Percentiles rank a stretch among this genome's conserved stretches.
Evolutionary conservation across 2,113 vertebrate species (phyloP).

Genomic region (Python bivittatus): DNA sequence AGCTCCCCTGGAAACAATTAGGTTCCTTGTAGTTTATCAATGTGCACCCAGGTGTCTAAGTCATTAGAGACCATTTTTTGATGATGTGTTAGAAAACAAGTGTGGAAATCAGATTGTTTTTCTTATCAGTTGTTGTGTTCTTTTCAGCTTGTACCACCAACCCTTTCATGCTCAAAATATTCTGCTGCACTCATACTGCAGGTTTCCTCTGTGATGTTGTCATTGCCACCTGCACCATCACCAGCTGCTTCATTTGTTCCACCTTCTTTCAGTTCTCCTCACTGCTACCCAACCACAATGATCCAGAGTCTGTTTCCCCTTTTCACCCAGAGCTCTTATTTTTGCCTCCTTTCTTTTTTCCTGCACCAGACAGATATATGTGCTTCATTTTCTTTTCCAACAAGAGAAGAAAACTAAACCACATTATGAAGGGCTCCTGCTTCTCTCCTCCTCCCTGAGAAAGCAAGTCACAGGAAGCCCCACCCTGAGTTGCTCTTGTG

Average conservation of each 20-base stretch:
- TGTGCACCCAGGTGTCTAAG: not conserved
- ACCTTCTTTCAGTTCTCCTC: not conserved
- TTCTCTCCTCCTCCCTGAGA: not conserved
- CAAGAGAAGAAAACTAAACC: not conserved
- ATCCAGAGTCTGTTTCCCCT: not conserved
- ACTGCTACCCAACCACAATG: not conserved
- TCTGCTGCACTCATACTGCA: not conserved
- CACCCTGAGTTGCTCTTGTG: not conserved
- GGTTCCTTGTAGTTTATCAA: not conserved
- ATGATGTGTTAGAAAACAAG: not conserved
- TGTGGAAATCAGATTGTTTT: not conserved
- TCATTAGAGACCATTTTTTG: not conserved
- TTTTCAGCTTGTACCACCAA: not conserved
- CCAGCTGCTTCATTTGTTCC: not conserved
- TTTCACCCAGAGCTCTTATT: not conserved
- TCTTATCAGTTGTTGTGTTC: not conserved
- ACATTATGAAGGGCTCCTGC: not conserved
- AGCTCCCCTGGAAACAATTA: not conserved
- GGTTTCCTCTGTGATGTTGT: not conserved
- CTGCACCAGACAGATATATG: not conserved
- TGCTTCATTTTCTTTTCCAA: not conserved
- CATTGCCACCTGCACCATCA: not conserved
- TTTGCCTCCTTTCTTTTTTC: not conserved
- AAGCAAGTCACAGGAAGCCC: not conserved
- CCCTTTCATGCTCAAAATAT: not conserved